Evolutionary conservation across 2,888 invertebrate species (phyloP), one percentile per base, ranked within the genome.

Genomic region (Drosophila maculinotata): DNA sequence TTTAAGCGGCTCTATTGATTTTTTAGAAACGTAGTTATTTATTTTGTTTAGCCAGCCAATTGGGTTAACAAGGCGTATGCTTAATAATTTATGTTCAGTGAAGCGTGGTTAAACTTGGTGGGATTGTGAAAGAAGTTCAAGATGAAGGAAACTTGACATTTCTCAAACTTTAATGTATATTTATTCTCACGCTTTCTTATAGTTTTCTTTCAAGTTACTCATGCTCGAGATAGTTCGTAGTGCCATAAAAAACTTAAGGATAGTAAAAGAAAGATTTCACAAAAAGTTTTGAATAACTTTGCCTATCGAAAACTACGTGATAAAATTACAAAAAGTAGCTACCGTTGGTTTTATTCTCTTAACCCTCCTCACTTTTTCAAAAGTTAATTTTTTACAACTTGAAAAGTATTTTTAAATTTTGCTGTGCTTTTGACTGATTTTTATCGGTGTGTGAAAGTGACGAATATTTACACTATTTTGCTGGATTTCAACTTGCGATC

Each of bases 1-100:
- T 56, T 69, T 56, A 63, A 69, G n/a, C 64, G 47, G 44, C 8
- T 51, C 35, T 73, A 73, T 73, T 57, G 73, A 73, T 73, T 66
- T 73, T 48, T 45, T 45, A 53, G n/a, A n/a, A n/a, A n/a, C n/a
- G n/a, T 41, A 42, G 12, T 42, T 33, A 39, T 57, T 28, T 12
- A 30, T 41, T 14, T 20, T 38, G 5, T 36, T 49, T 41, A 28
- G 31, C 12, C 38, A 35, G 53, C 12, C 47, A 54, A 44, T 42
- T 44, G 39, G 9, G n/a, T 28, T 52, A 35, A 47, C 49, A 10
- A 17, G 49, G 49, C 56, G 44, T 48, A 35, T 49, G 35, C 52
- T 49, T 53, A 23, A 45, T 67, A 51, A 64, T 39, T 17, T 10
- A 47, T 15, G 28, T 5, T 3, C 9, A 9, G 15, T 0, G 12